Evolutionary conservation across 30 jellyfish, hydroid and myxozoan genomes (phyloP).

Genomic region (Cassiopea xamachana): DNA sequence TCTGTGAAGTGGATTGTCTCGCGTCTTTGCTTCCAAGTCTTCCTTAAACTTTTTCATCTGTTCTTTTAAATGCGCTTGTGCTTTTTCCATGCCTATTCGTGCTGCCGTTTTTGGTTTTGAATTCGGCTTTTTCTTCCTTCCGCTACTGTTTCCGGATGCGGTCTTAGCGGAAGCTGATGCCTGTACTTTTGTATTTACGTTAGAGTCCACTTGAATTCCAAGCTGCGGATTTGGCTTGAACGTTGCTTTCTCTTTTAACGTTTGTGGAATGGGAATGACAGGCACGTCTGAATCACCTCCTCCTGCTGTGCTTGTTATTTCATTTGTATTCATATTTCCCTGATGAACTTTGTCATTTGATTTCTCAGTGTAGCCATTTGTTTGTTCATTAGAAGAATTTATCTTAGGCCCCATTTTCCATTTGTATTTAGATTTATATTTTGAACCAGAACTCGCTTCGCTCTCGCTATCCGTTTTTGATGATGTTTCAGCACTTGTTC

Average conservation of each 20-base stretch:
- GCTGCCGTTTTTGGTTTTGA: conserved; percentile 4
- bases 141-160: background rate
- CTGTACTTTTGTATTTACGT: conserved; percentile 30
- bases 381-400: background rate
- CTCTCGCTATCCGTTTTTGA: conserved; percentile 6
- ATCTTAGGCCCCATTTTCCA: conserved; percentile 15
- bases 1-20: conserved; percentile 29
- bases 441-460: background rate
- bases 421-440: conserved; percentile 14
- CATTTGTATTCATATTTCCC: background rate
- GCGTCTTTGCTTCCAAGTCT: conserved; percentile 13
- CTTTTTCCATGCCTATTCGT: conserved; percentile 18
- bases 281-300: background rate
- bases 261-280: background rate
- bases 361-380: background rate
- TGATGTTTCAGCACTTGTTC: background rate
- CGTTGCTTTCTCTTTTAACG: background rate
- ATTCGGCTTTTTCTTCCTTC: background rate
- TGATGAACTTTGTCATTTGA: background rate
- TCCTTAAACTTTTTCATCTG: conserved; percentile 1
- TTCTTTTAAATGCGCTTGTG: conserved; percentile 4
- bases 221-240: conserved; percentile 31
- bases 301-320: background rate
- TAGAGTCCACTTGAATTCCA: conserved; percentile 15
- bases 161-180: conserved; percentile 22